These are phyloP conservation scores for Acestrorhynchus altus DNA, from an alignment of 2,797 vertebrate genomes.

Conservation along the genomic window DNA sequence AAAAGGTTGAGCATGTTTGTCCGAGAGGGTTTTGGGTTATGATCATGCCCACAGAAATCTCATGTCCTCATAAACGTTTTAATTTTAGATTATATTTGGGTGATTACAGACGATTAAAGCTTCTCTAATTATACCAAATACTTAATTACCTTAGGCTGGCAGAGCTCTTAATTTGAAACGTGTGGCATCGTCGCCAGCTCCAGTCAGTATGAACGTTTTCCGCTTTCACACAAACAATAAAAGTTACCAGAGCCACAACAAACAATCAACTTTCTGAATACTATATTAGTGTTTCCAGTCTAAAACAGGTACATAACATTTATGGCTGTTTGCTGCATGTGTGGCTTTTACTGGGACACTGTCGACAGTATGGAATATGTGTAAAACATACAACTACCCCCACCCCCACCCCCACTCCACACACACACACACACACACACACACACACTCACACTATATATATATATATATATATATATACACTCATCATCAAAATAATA, in stretches of 20 bases:
- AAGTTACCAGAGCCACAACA: conserved; percentile 33
- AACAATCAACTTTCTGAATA: conserved; percentile 34
- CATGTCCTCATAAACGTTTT: conserved; percentile 77
- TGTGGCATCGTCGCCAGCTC: conserved; percentile 70
- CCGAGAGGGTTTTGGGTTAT: conserved; percentile 70
- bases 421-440: conserved; percentile 20
- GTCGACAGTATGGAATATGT: background rate
- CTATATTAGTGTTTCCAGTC: conserved; percentile 33
- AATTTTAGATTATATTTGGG: conserved; percentile 82
- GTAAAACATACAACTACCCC: conserved; percentile 26
- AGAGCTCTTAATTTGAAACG: conserved; percentile 77
- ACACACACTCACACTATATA: background rate
- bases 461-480: background rate
- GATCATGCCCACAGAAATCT: conserved; percentile 78
- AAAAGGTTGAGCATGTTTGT: conserved; percentile 78
- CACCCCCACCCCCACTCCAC: background rate
- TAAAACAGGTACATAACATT: conserved; percentile 43
- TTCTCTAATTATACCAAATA: conserved; percentile 77
- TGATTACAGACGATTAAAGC: conserved; percentile 81
- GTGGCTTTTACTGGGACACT: conserved; percentile 25
- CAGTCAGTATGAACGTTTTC: conserved; percentile 43
- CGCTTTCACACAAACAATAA: conserved; percentile 29
- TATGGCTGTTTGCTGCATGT: conserved; percentile 27
- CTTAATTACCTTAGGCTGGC: conserved; percentile 78
- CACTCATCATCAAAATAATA: too few relatives aligned